These are phyloP conservation scores for Gavialis gangeticus DNA, from an alignment of 2,113 vertebrate species.

Conservation along the genomic window DNA sequence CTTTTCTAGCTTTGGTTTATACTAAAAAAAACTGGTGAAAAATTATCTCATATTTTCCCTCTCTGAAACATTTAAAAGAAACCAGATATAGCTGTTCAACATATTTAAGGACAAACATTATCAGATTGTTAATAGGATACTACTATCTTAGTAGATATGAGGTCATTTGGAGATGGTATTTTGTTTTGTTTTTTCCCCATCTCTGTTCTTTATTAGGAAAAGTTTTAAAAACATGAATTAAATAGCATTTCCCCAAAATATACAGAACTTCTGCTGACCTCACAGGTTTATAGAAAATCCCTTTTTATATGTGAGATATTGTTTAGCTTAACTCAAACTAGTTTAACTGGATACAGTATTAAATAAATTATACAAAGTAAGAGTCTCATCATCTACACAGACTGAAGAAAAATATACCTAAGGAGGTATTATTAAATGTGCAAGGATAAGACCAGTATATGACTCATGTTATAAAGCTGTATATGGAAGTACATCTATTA, in stretches of 20 bases:
- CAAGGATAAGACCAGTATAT: not conserved
- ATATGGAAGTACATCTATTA: no score
- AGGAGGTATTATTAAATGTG: not conserved
- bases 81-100: fast-evolving
- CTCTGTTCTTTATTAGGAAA: not conserved
- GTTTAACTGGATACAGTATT: not conserved
- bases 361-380: not conserved
- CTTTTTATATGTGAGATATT: not conserved
- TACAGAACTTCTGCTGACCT: not conserved
- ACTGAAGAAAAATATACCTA: not conserved
- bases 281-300: not conserved
- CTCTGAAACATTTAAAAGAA: not conserved
- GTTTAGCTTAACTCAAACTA: not conserved
- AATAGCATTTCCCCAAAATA: fast-evolving
- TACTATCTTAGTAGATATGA: not conserved
- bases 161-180: not conserved
- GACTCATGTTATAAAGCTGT: no score
- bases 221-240: not conserved
- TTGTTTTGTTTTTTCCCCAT: not conserved
- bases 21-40: not conserved
- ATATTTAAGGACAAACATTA: not conserved
- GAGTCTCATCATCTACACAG: not conserved
- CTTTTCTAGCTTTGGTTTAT: not conserved
- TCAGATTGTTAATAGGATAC: not conserved
- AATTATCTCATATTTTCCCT: not conserved